phyloP scores from a whole-genome alignment of 2,888 invertebrate genomes.

The Drosophila mulleri region DNA sequence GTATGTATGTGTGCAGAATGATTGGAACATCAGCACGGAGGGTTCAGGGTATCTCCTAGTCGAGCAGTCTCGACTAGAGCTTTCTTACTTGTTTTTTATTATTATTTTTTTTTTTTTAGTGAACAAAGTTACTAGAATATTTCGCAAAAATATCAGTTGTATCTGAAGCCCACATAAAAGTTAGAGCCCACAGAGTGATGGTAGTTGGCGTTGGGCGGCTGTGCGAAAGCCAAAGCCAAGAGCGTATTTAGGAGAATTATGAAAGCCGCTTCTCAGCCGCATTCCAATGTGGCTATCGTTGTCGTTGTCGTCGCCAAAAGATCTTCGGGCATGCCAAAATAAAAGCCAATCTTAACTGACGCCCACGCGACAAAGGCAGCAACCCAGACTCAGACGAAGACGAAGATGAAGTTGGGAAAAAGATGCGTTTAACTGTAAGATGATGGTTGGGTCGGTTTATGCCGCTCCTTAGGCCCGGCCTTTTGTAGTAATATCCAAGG shows the following conservation, averaged over 20 bases:
- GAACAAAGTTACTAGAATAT: not conserved
- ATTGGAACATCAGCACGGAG: too few species aligned
- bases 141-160: not conserved
- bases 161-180: conserved; percentile 30
- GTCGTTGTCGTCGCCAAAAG: conserved; percentile 48
- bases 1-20: too few species aligned
- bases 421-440: conserved; percentile 61
- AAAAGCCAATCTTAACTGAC: conserved; percentile 67
- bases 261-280: conserved; percentile 48
- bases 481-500: conserved; percentile 73
- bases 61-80: too few species aligned
- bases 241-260: conserved; percentile 58
- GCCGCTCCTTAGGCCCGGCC: conserved; percentile 62
- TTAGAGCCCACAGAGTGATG: conserved; percentile 15
- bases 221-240: conserved; percentile 43
- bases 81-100: too few species aligned
- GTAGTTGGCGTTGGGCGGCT: conserved; percentile 1
- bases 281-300: conserved; percentile 57
- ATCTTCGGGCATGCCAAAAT: conserved; percentile 54
- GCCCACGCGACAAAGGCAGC: conserved; percentile 63
- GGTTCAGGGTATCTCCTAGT: too few species aligned
- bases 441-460: conserved; percentile 46
- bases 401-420: conserved; percentile 27
- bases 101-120: not conserved
- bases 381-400: conserved; percentile 28